Evolutionary conservation across 2,113 vertebrate genomes (phyloP).

Genomic region (Rissa tridactyla): DNA sequence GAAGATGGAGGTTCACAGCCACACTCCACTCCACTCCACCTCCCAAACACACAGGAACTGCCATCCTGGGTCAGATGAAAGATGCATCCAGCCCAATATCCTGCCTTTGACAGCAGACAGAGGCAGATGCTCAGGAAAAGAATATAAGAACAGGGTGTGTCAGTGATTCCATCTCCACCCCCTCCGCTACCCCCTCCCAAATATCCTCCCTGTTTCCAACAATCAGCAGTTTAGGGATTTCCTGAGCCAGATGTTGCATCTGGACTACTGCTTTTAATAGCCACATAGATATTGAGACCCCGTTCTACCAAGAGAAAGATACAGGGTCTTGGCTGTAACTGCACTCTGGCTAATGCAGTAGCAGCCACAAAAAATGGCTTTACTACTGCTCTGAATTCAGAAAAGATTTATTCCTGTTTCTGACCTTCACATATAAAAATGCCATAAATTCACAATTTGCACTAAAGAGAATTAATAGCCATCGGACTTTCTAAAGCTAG

Average conservation of each 20-base stretch:
- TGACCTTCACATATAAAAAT: neutral
- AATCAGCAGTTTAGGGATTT: conserved; percentile 20
- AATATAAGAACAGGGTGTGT: neutral
- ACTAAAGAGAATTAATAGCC: neutral
- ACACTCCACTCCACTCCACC: neutral
- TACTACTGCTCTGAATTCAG: neutral
- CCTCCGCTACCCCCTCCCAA: too few species aligned
- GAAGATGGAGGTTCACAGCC: neutral
- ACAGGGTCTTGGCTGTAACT: neutral
- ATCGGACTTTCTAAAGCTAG: neutral
- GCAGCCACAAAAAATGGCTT: neutral
- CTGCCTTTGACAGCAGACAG: neutral
- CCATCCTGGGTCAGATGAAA: neutral
- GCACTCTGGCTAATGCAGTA: neutral
- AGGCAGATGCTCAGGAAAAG: neutral
- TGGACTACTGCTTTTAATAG: conserved; percentile 14
- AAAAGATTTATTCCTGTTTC: neutral
- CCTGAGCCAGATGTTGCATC: conserved; percentile 35
- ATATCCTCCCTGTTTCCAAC: neutral
- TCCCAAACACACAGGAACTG: neutral
- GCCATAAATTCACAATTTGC: neutral
- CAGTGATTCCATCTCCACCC: neutral
- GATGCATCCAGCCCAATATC: neutral
- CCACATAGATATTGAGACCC: neutral
- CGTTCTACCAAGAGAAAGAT: neutral